Evolutionary conservation across 2,888 invertebrate species (phyloP), one percentile per base, ranked within the genome.

Genomic region (Torymus texanus): DNA sequence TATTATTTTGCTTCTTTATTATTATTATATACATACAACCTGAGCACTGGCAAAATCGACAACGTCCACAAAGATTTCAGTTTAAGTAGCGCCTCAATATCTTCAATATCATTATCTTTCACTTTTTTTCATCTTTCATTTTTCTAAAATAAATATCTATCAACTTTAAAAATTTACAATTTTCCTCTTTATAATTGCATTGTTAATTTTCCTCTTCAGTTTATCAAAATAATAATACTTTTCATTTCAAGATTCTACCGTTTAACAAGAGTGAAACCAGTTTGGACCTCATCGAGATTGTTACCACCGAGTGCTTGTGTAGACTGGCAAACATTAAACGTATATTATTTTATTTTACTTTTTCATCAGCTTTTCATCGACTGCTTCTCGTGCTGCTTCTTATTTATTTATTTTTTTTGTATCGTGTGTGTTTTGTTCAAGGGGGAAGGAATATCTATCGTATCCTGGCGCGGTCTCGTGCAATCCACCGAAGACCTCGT

Each of bases 61-160:
- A 62, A 81, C 68, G 67, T 67, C 75, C 81, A 67, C 18, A 78
- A 75, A 75, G 55, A 75, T 75, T 78, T 78, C 78, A 71, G 41
- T 41, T 75, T 72, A 81, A 67, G 71, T 81, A 78, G 62, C 58
- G 62, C 71, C 51, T 75, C 53, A 41, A 74, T 56, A 75, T 65
- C 51, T 55, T 62, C 72, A 72, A 78, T 75, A 78, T 24, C 41
- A 41, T 41, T 41, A 29, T 72, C 59, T 50, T 74, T 74, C 24
- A 51, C 50, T 66, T 65, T 61, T 50, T 73, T 16, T 61, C 70
- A 63, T 41, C 75, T 67, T 58, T 74, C 41, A n/a, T 68, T 80
- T 77, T 72, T 78, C 72, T 50, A 81, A 81, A 81, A 81, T 81
- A 78, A 81, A 81, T 81, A 81, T 81, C 81, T 78, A 78, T 81